These are phyloP conservation scores for Leuciscus idus DNA, from an alignment of 2,113 vertebrate species.

Conservation along the genomic window DNA sequence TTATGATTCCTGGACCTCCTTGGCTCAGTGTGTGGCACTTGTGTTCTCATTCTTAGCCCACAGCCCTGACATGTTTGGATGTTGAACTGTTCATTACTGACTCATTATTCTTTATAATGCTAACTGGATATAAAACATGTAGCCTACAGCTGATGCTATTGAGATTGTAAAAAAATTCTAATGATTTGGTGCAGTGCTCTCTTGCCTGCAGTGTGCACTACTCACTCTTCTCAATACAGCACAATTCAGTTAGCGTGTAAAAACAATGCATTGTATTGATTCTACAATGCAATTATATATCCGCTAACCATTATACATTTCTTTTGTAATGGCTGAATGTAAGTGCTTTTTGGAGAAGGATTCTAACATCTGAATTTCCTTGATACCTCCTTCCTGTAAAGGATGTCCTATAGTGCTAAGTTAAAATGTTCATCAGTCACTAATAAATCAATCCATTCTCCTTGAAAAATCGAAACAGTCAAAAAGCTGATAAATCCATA, in stretches of 20 bases:
- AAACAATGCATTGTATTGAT: slow-evolving; percentile 33
- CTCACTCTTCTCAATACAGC: slow-evolving; percentile 4
- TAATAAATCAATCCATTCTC: slow-evolving; percentile 40
- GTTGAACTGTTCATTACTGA: slow-evolving; percentile 16
- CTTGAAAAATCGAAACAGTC: not conserved
- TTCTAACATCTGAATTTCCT: slow-evolving; percentile 23
- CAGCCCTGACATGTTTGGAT: not conserved
- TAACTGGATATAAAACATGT: slow-evolving; percentile 17
- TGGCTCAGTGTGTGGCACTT: not conserved
- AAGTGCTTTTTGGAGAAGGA: slow-evolving; percentile 29
- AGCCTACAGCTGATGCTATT: not conserved
- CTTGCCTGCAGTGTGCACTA: slow-evolving; percentile 5
- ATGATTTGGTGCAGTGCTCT: slow-evolving; percentile 14
- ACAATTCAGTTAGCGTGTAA: slow-evolving; percentile 10
- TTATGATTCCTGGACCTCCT: not conserved
- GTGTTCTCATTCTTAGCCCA: not conserved
- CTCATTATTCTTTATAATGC: slow-evolving; percentile 4
- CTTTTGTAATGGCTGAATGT: slow-evolving; percentile 18
- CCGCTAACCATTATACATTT: not conserved
- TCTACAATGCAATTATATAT: slow-evolving; percentile 28
- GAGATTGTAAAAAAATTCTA: not conserved
- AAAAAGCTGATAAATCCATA: slow-evolving; percentile 33
- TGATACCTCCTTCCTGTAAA: slow-evolving; percentile 9
- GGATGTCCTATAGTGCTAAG: not conserved
- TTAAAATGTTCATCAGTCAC: not conserved